phyloP scores from a whole-genome alignment of 2,113 vertebrate species.

The Bos javanicus region DNA sequence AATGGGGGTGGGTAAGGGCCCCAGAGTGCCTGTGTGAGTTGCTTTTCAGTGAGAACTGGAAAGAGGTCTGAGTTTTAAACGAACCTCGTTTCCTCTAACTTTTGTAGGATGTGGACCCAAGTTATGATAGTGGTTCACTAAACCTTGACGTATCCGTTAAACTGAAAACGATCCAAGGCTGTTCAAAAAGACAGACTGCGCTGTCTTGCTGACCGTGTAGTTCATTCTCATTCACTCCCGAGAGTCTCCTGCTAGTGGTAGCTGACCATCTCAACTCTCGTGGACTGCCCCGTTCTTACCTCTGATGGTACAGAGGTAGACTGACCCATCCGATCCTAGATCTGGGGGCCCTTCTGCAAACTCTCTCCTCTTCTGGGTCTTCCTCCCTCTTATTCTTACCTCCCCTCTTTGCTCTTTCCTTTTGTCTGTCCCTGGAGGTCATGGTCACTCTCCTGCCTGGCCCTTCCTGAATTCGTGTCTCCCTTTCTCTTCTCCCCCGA shows the following conservation, averaged over 20 bases:
- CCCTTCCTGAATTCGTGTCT: not conserved
- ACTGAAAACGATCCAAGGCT: not conserved
- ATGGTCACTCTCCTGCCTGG: not conserved
- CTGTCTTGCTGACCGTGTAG: not conserved
- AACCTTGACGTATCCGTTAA: not conserved
- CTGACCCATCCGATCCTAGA: not conserved
- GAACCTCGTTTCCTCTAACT: not conserved
- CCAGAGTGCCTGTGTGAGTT: not conserved
- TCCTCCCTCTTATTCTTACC: not conserved
- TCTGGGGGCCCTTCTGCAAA: not conserved
- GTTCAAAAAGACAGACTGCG: not conserved
- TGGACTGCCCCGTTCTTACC: not conserved
- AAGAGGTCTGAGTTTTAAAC: not conserved
- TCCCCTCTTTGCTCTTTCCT: too few species aligned
- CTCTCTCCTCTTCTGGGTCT: not conserved
- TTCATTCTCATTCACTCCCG: not conserved
- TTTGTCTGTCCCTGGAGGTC: too few species aligned
- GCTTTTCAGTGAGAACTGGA: not conserved
- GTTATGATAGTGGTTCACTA: not conserved
- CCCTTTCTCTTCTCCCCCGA: not conserved
- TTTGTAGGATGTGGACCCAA: not conserved
- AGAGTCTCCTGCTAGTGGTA: not conserved
- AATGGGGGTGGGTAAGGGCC: not conserved
- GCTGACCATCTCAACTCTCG: too few species aligned
- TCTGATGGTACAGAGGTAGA: not conserved